Base-by-base conservation (phyloP, 2,113 vertebrate genomes). In the Phaethornis superciliosus region DNA sequence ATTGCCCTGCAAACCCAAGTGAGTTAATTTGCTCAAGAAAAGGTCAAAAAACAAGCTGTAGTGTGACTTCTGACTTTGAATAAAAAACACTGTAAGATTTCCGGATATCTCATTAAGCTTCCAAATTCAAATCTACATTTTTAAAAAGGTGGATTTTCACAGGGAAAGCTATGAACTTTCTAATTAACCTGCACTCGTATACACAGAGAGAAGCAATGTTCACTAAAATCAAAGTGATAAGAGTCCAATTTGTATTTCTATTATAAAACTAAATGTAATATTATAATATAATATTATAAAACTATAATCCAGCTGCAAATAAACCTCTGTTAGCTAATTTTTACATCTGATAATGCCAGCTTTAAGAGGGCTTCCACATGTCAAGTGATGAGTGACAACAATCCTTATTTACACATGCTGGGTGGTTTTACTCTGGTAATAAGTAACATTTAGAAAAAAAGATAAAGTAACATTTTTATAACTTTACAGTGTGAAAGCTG, bases 1-100 rank as follows among this genome's bases (percentile, higher is more conserved):
- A 95, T 75, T 86, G 62, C 72, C 32, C 91, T 91, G 76, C 54
- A 81, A 76, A 95, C 51, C 49, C 69, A 84, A 86, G 87, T 52
- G 88, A 96, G 82, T 85, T 65, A 88, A 88, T 84, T 91, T 88
- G 35, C 44, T 93, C 49, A 71, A 83, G 87, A 76, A 95, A 96
- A 95, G 65, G 93, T 77, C 86, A 92, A 63, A 63, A 95, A 90
- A 90, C 58, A 90, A 59, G 42, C 65, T 85, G 64, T 62, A 84
- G 49, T 58, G 49, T 91, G 89, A 65, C 12, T 89, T 72, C 51
- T 84, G 55, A 16, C 47, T 89, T 86, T 4, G 21, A 86, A 77
- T 5, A 85, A 59, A 74, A 87, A 81, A 55, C 5, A 5, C 15
- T 74, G 49, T 20, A 75, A 85, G 37, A 77, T 44, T 86, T 88